phyloP scores from a whole-genome alignment of 2,113 vertebrate species.

The Sceloporus undulatus region DNA sequence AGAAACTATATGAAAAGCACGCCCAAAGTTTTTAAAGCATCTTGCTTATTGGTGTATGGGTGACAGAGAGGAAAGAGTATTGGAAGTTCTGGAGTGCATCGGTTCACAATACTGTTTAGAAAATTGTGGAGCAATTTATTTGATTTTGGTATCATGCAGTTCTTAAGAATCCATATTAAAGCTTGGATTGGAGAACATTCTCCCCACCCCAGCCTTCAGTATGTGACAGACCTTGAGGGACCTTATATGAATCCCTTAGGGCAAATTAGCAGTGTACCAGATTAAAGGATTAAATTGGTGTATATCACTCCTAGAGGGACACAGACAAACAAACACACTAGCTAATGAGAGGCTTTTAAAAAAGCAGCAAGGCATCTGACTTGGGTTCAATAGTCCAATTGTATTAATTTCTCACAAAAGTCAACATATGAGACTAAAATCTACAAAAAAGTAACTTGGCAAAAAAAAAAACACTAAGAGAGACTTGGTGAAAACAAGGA shows the following conservation, averaged over 20 bases:
- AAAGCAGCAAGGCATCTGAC: not conserved
- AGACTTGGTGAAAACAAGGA: not conserved
- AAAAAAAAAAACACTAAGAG: not conserved
- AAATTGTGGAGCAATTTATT: not conserved
- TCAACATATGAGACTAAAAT: not conserved
- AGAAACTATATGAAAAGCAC: not conserved
- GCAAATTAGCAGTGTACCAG: conserved; percentile 68
- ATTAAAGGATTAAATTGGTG: conserved; percentile 67
- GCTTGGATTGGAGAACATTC: conserved; percentile 14
- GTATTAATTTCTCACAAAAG: not conserved
- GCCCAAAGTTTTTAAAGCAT: not conserved
- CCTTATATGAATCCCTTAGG: conserved; percentile 54
- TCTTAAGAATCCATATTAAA: not conserved
- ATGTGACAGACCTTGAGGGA: conserved; percentile 53
- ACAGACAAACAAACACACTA: conserved; percentile 55
- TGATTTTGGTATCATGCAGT: not conserved
- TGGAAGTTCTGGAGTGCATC: not conserved
- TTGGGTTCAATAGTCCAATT: not conserved
- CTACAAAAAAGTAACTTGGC: not conserved
- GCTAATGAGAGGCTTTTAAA: conserved; percentile 29
- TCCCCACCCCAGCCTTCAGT: conserved; percentile 54
- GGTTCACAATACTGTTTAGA: not conserved
- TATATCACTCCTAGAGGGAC: conserved; percentile 46
- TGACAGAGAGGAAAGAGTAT: not conserved
- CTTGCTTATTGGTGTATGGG: too few species aligned